These are phyloP conservation scores for Hyla sarda DNA, from an alignment of 2,113 vertebrate genomes.

Conservation along the genomic window DNA sequence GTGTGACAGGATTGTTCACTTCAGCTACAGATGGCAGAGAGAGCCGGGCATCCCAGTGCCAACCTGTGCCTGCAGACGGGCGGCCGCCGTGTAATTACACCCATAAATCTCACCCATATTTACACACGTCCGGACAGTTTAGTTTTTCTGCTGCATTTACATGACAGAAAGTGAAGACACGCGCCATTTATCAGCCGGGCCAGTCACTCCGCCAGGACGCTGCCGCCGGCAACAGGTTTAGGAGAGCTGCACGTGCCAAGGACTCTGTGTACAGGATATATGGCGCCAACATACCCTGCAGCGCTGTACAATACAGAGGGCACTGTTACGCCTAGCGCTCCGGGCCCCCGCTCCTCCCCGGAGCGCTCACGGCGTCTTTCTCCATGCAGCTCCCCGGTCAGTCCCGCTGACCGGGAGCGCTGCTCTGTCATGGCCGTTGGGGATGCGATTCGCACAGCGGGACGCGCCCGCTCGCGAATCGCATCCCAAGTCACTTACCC, in stretches of 20 bases:
- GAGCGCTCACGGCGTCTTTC: too few relatives aligned
- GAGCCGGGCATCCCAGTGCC: neutral
- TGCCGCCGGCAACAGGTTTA: neutral
- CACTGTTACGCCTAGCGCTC: too few relatives aligned
- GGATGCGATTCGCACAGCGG: too few relatives aligned
- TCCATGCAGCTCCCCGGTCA: too few relatives aligned
- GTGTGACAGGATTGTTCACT: conserved; percentile 1
- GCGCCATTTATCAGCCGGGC: neutral
- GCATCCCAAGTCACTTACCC: too few relatives aligned
- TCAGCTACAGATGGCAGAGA: conserved; percentile 15
- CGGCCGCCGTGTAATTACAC: neutral
- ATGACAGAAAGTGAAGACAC: neutral
- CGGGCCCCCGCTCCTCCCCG: too few relatives aligned
- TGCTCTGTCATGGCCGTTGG: too few relatives aligned
- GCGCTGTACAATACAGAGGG: too few relatives aligned
- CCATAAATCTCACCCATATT: conserved; percentile 27
- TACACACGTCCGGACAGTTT: neutral
- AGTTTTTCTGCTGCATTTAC: conserved; percentile 17
- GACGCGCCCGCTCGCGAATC: too few relatives aligned
- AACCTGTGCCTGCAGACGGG: neutral
- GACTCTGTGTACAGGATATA: too few relatives aligned
- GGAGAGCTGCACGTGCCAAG: neutral
- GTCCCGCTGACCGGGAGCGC: too few relatives aligned
- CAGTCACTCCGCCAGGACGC: neutral
- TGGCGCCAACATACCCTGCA: too few relatives aligned